Evolutionary conservation across 2,888 invertebrate genomes (phyloP), one percentile per base, ranked within the genome.

Genomic region (Hymenopus coronatus): DNA sequence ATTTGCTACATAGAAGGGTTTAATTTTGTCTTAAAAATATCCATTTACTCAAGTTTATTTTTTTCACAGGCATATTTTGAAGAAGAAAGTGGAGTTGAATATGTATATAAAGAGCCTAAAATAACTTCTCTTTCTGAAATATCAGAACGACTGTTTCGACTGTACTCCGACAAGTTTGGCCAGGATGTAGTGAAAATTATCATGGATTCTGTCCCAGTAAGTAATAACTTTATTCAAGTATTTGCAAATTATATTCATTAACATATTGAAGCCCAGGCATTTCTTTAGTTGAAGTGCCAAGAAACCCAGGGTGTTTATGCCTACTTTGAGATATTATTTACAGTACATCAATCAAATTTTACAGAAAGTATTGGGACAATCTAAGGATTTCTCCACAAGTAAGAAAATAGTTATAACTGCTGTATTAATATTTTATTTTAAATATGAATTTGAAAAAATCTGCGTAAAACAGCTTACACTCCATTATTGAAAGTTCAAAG

Each of bases 101-200:
- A 97, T 92, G 96, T 99, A 90, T 99, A 99, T 93, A 98, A 99
- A 93, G 99, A 99, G 92, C 98, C 98, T 0, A 99, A 99, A 93
- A 95, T 99, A 81, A 99, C 99, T 1, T 97, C 98, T 0, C 94
- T 99, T 81, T 97, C 98, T 91, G 99, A 99, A 93, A 97, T 99
- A 90, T 98, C 98, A 0, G 98, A 98, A 92, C 95, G 98, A 89
- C 94, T 99, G 84, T 95, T 96, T 91, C 96, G 95, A 90, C 96
- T 97, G 92, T 98, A 98, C 92, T 96, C 96, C 90, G 97, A 97
- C 91, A 98, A 98, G 93, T 98, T 97, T 93, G 98, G 98, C 1
- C 94, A 95, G 83, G 98, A 97, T 91, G 96, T 96, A 90, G 97
- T 99, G 8, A 97, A 97, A 93, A 96, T 99, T 94, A 98, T 98